Base-by-base conservation (phyloP, 1,140 invertebrate genomes). In the Brachionus angularis region DNA sequence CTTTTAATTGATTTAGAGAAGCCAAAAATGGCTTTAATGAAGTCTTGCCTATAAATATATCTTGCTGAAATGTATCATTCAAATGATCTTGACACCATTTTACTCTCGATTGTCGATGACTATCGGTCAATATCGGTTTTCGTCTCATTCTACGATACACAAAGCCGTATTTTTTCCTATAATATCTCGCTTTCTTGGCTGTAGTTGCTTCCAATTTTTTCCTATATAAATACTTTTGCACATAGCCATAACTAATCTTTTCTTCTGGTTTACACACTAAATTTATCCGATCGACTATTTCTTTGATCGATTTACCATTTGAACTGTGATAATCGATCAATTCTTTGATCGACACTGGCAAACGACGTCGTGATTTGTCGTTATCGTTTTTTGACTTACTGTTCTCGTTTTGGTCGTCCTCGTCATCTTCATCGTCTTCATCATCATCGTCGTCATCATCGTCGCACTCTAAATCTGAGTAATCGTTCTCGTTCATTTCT, bases 301-400 rank as follows among this genome's bases (percentile, higher is more conserved):
- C 62, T 67, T 67, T 67, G 16, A 67, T 67, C 16, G 62, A 67
- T 29, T 67, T 67, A 27, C 62, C 62, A 47, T 67, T 67, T 1
- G 42, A 47, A 16, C 42, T 47, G 42, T 67, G 62, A 31, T 67
- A 67, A 33, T 67, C 62, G 16, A 67, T 67, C 1, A 67, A 27
- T 21, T 67, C 62, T 27, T 67, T 67, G 16, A 67, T 67, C 23
- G 62, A 67, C 12, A 67, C 18, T 12, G 62, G 62, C 16, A 67
- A 27, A 12, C 62, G 39, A 3, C 62, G 62, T 1, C 62, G 42
- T 2, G 47, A 50, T 12, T 67, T 67, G 27, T 67, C 62, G 31
- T 27, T 31, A 12, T 67, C 62, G 3, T 44, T 42, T 16, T 42
- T 42, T 16, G 39, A 42, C 10, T 16, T 16, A 16, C 10, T 16